Base-by-base conservation (phyloP, 2,888 invertebrate genomes). In the Clitarchus hookeri region DNA sequence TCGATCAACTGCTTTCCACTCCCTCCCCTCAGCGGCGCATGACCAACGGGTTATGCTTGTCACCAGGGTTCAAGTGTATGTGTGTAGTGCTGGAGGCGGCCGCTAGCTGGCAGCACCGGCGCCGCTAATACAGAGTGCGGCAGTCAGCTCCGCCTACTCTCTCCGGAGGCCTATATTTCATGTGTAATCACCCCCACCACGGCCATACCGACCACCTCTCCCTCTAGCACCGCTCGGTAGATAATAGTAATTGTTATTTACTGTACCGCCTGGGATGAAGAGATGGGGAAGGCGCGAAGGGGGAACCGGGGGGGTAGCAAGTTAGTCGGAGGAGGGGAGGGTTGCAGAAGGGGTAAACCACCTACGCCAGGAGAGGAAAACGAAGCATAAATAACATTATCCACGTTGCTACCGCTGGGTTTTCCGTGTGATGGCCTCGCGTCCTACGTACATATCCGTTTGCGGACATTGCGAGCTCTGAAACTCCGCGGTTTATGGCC, bases 181-280 rank as follows among this genome's bases (percentile, higher is more conserved):
- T 65, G 65, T 65, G 65, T 65, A 65, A 65, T 65, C 65, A 65
- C 65, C 65, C 65, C 65, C 65, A 65, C 65, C 65, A 65, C 65
- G 65, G n/a, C 65, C 65, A 65, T 65, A 65, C 65, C 65, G 65
- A 19, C 65, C 19, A 65, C 65, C 65, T 23, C 19, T 19, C 19
- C n/a, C n/a, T 8, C 53, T 19, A 16, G 13, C 65, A 16, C 65
- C 16, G 65, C 65, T 19, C 11, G 65, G 65, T 65, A 65, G 23
- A 65, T 23, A 65, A 65, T 65, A 65, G 65, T 65, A 65, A 65
- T 65, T 65, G 65, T 65, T 65, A 65, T 65, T 65, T 65, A 65
- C 65, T 65, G 65, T 65, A 65, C 65, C 65, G 65, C 65, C 65
- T 11, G 65, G 65, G 65, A 65, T 65, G 65, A 65, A 65, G 65